Conservation (phyloP, 2,113 vertebrate genomes). For the Entomyzon cyanotis region DNA sequence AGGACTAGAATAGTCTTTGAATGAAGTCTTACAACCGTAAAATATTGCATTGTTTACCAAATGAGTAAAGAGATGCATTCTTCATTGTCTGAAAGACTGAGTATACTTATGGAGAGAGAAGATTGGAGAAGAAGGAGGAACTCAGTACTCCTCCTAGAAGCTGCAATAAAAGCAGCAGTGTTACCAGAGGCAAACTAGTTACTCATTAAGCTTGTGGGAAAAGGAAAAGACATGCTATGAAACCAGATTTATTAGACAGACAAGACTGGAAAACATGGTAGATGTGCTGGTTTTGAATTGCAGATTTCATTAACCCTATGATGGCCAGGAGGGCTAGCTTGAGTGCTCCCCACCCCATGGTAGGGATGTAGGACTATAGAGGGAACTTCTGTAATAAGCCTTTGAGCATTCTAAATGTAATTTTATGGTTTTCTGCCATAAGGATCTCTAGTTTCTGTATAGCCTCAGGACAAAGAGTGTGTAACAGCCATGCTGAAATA, state of each 20-base stretch:
- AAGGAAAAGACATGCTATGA: slow-evolving; percentile 9
- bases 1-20: not conserved
- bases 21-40: not conserved
- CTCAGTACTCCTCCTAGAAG: not conserved
- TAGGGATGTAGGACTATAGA: not conserved
- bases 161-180: not conserved
- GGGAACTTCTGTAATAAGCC: not conserved
- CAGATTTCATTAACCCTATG: not conserved
- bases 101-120: not conserved
- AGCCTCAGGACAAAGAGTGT: not conserved
- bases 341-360: not conserved
- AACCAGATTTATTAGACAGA: slow-evolving; percentile 42
- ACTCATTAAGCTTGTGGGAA: slow-evolving; percentile 59
- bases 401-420: not conserved
- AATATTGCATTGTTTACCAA: not conserved
- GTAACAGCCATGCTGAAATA: not conserved
- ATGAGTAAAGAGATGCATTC: not conserved
- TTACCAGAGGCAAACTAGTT: slow-evolving; percentile 53
- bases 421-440: not conserved
- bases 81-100: not conserved
- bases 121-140: not conserved
- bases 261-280: slow-evolving; percentile 32
- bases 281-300: slow-evolving; percentile 9
- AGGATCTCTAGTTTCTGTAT: not conserved
- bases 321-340: not conserved